These are phyloP conservation scores for Anadara kagoshimensis DNA, from an alignment of 1,140 invertebrate genomes.

Conservation along the genomic window DNA sequence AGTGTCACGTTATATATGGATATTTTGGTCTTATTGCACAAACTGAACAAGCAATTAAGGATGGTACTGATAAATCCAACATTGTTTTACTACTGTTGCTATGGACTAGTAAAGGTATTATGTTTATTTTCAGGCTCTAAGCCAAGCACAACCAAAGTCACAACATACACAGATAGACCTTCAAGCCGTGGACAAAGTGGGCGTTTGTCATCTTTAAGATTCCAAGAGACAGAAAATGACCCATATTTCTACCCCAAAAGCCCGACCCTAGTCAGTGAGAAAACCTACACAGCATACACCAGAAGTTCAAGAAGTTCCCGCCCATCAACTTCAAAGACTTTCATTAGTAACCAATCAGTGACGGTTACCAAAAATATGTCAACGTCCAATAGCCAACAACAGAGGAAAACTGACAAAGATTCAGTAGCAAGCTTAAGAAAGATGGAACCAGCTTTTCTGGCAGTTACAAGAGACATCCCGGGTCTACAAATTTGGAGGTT, in stretches of 20 bases:
- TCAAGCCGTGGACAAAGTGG: conserved; percentile 2
- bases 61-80: too few species aligned
- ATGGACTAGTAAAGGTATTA: too few species aligned
- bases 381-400: background rate
- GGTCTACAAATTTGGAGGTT: conserved; percentile 27
- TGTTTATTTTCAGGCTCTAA: too few species aligned
- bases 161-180: background rate
- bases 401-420: conserved; percentile 2
- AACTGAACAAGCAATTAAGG: too few species aligned
- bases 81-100: too few species aligned
- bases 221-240: background rate
- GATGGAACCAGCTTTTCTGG: conserved; percentile 30
- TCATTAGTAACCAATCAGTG: conserved; percentile 22
- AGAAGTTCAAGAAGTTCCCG: conserved; percentile 16
- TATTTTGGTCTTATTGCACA: too few species aligned
- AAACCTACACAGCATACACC: conserved; percentile 30
- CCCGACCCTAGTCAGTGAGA: conserved; percentile 33
- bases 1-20: too few species aligned
- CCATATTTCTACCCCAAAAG: background rate
- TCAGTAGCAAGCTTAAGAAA: background rate
- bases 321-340: conserved; percentile 28
- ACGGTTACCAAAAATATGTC: background rate
- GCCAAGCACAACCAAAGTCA: background rate
- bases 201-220: background rate
- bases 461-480: conserved; percentile 16